Percentiles rank a stretch among this genome's conserved stretches.
These are phyloP conservation scores for Troides oblongomaculatus DNA, from an alignment of 2,888 invertebrate genomes.

Conservation along the genomic window DNA sequence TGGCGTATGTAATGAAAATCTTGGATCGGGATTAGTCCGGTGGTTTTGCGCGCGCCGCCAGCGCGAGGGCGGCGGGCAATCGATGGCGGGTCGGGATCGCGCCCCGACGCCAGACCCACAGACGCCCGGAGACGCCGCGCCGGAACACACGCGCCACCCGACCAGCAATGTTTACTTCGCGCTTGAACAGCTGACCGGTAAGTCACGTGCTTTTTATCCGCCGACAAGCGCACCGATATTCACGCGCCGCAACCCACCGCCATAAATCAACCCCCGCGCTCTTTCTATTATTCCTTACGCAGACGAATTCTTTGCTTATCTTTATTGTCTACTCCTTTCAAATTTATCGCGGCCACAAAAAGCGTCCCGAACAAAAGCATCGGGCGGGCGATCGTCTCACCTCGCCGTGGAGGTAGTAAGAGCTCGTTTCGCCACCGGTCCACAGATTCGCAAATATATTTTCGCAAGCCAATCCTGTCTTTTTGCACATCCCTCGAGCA, in stretches of 20 bases:
- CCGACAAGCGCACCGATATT: background rate
- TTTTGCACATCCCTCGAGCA: conserved; percentile 48
- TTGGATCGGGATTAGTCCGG: conserved; percentile 71
- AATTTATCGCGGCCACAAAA: conserved; percentile 72
- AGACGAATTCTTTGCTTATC: conserved; percentile 67
- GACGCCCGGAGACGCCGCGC: conserved; percentile 77
- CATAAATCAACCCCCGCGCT: conserved; percentile 73
- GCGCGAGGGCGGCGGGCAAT: conserved; percentile 53
- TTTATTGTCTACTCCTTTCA: conserved; percentile 72
- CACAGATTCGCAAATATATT: conserved; percentile 67
- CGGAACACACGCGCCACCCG: conserved; percentile 73
- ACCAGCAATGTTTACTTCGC: conserved; percentile 75
- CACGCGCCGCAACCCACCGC: conserved; percentile 4
- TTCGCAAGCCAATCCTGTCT: conserved; percentile 74
- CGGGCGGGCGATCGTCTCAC: conserved; percentile 53
- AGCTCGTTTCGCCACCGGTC: conserved; percentile 58
- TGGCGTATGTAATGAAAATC: conserved; percentile 77
- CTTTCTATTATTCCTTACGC: conserved; percentile 63
- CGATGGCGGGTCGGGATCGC: conserved; percentile 77
- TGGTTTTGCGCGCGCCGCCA: conserved; percentile 65
- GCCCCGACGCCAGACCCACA: conserved; percentile 78
- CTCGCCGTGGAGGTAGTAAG: conserved; percentile 54
- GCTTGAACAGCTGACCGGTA: conserved; percentile 78
- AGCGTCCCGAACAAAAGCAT: conserved; percentile 63
- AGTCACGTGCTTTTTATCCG: conserved; percentile 64